Percentiles rank a stretch among this genome's conserved stretches.
Conservation (phyloP, 1,140 invertebrate species). For the Sarcophaga peregrina region DNA sequence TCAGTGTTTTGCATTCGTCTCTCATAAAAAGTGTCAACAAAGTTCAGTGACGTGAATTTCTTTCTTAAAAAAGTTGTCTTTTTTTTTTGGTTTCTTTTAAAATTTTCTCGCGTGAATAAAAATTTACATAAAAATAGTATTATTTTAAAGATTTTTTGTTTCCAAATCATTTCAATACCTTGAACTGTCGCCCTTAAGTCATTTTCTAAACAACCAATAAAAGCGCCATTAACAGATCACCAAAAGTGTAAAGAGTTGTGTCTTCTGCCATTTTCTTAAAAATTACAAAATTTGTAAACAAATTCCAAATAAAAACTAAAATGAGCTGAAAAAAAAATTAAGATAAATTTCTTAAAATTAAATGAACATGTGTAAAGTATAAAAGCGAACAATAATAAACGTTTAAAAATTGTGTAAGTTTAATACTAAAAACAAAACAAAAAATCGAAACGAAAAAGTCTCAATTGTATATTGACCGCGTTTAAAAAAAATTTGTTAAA, state of each 20-base stretch:
- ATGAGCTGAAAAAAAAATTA: neutral
- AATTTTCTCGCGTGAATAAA: neutral
- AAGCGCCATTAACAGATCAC: neutral
- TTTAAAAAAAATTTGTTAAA: too few relatives aligned
- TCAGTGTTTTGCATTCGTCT: neutral
- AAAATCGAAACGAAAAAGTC: neutral
- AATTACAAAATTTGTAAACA: neutral
- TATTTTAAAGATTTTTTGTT: slow-evolving; percentile 7
- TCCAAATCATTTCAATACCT: neutral
- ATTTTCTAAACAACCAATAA: neutral
- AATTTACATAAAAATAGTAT: slow-evolving; percentile 14
- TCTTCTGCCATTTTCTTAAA: neutral
- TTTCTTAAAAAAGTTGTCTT: neutral
- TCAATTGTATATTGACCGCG: too few relatives aligned
- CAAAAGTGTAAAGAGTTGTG: neutral
- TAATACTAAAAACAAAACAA: neutral
- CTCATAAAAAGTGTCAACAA: neutral
- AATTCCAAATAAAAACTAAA: neutral
- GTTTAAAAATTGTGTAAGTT: neutral
- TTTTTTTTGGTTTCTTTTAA: neutral
- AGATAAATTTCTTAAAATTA: slow-evolving; percentile 12
- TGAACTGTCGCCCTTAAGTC: slow-evolving; percentile 29
- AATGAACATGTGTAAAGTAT: slow-evolving; percentile 12
- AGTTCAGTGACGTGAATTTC: slow-evolving; percentile 31
- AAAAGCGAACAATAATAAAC: slow-evolving; percentile 11